Percentiles rank a stretch among this genome's conserved stretches.
phyloP scores from a whole-genome alignment of 2,113 vertebrate genomes.

The Tachycineta bicolor region DNA sequence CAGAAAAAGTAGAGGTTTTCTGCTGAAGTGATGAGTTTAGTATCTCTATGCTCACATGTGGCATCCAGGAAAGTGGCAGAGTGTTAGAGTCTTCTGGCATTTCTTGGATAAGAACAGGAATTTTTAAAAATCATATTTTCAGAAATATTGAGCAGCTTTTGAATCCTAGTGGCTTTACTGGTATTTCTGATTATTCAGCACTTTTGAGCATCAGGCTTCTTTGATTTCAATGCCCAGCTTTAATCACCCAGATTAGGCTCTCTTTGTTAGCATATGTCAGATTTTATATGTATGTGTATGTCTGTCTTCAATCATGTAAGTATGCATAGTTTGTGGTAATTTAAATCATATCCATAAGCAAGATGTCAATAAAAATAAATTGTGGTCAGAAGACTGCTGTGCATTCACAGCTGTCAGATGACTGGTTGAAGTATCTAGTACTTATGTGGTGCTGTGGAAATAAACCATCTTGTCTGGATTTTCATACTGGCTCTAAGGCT shows the following conservation, averaged over 20 bases:
- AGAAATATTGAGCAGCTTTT: not conserved
- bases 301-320: not conserved
- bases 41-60: not conserved
- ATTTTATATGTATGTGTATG: not conserved
- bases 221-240: not conserved
- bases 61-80: not conserved
- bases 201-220: not conserved
- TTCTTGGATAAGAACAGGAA: not conserved
- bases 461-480: not conserved
- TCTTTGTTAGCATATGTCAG: not conserved
- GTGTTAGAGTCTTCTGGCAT: not conserved
- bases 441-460: not conserved
- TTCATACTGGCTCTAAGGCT: not conserved
- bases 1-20: not conserved
- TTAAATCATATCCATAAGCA: not conserved
- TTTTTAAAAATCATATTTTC: not conserved
- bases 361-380: not conserved
- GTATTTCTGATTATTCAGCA: not conserved
- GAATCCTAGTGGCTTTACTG: not conserved
- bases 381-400: not conserved
- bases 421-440: not conserved
- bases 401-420: not conserved
- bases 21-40: not conserved
- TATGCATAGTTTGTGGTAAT: not conserved
- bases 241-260: not conserved